Percentiles rank a stretch among this genome's conserved stretches.
These are phyloP conservation scores for Herminia tarsipennalis DNA, from an alignment of 2,888 invertebrate species.

Conservation along the genomic window DNA sequence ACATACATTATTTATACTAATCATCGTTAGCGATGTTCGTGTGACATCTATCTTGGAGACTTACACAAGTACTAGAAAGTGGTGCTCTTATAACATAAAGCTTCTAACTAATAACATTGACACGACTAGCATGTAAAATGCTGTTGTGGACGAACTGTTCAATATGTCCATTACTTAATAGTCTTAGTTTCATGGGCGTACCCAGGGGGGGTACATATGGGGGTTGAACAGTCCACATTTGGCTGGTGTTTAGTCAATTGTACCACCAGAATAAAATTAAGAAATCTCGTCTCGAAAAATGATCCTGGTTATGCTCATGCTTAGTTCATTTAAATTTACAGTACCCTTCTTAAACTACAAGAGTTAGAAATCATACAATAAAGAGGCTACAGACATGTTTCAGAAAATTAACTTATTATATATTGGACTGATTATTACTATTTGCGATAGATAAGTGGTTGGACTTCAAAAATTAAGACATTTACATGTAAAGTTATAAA, in stretches of 20 bases:
- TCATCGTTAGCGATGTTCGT: conserved; percentile 26
- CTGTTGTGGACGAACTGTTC: conserved; percentile 49
- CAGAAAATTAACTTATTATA: not conserved
- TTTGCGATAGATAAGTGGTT: not conserved
- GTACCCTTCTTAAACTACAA: conserved; percentile 9
- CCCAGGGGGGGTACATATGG: too few relatives aligned
- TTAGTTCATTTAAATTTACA: conserved; percentile 13
- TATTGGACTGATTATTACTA: conserved; percentile 1
- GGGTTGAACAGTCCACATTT: too few relatives aligned
- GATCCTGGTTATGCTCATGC: too few relatives aligned
- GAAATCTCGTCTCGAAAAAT: too few relatives aligned
- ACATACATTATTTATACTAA: conserved; percentile 33
- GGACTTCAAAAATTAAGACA: not conserved
- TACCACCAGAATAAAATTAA: too few relatives aligned
- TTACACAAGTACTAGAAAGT: conserved; percentile 43
- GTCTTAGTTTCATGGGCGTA: not conserved
- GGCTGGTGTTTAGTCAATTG: too few relatives aligned
- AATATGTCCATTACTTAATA: conserved; percentile 9
- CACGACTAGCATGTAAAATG: conserved; percentile 77
- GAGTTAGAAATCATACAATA: conserved; percentile 19
- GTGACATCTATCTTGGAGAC: conserved; percentile 42
- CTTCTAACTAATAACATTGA: conserved; percentile 57
- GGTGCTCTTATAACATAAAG: conserved; percentile 45
- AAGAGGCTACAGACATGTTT: conserved; percentile 1
- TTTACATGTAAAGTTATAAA: not conserved